phyloP scores from a whole-genome alignment of 2,888 invertebrate genomes.

The Drosophila fulvimacula region DNA sequence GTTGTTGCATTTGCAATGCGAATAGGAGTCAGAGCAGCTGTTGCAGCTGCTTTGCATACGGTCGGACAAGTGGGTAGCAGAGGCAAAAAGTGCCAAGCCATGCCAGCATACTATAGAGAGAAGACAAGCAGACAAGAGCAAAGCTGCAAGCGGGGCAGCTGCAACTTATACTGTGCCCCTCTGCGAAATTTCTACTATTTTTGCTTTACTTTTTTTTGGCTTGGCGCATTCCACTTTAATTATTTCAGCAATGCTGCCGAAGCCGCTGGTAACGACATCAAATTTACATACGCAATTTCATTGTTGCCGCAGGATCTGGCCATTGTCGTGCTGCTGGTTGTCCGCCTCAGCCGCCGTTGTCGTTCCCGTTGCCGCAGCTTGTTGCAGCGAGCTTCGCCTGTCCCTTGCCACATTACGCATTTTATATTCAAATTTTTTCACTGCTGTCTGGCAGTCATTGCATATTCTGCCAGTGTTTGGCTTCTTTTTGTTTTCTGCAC shows the following conservation, averaged over 20 bases:
- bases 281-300: constrained; percentile 82
- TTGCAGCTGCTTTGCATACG: constrained; percentile 74
- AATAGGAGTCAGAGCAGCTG: constrained; percentile 59
- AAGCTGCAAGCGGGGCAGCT: constrained; percentile 29
- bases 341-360: constrained; percentile 9
- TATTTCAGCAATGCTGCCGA: constrained; percentile 78
- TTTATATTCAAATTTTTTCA: constrained; percentile 76
- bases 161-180: constrained; percentile 45
- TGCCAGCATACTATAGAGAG: constrained; percentile 55
- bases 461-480: constrained; percentile 61
- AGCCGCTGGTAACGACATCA: constrained; percentile 78
- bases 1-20: constrained; percentile 65
- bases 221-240: constrained; percentile 75
- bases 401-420: constrained; percentile 71
- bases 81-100: constrained; percentile 53
- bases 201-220: constrained; percentile 4
- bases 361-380: constrained; percentile 3
- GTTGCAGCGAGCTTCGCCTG: constrained; percentile 23
- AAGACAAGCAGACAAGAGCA: constrained; percentile 34
- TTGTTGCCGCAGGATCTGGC: constrained; percentile 78
- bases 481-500: constrained; percentile 53
- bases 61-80: constrained; percentile 53
- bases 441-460: constrained; percentile 67
- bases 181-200: constrained; percentile 37
- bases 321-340: constrained; percentile 56